Evolutionary conservation across 1,140 invertebrate genomes (phyloP).

Genomic region (Ceratina australensis): DNA sequence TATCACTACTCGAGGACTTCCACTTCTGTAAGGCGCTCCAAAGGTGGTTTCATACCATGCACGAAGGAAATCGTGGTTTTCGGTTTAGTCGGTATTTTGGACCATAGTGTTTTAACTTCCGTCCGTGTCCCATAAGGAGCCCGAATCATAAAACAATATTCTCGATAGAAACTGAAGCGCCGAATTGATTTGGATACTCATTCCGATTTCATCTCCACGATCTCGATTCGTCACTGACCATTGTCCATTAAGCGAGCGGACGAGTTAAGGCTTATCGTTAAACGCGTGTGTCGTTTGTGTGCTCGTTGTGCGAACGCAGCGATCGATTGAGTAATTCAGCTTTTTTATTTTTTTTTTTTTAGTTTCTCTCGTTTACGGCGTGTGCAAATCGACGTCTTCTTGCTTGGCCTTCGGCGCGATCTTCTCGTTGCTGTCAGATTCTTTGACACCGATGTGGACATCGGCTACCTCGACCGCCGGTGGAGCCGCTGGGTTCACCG

Average conservation of each 20-base stretch:
- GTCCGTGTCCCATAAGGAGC: neutral
- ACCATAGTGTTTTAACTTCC: neutral
- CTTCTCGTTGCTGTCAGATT: slow-evolving; percentile 60
- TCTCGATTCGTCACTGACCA: neutral
- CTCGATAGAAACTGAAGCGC: neutral
- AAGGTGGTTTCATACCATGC: slow-evolving; percentile 17
- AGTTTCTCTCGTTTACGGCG: neutral
- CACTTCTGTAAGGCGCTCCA: neutral
- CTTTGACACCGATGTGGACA: slow-evolving; percentile 63
- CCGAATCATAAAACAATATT: neutral
- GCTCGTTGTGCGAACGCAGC: slow-evolving; percentile 16
- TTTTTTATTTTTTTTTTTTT: neutral
- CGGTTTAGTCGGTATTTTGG: neutral
- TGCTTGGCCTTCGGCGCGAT: slow-evolving; percentile 71
- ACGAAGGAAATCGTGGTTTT: slow-evolving; percentile 6
- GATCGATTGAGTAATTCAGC: neutral
- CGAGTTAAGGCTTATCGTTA: slow-evolving; percentile 30
- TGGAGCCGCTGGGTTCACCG: slow-evolving; percentile 64
- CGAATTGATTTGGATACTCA: neutral
- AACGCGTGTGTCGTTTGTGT: slow-evolving; percentile 15
- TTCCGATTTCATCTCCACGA: neutral
- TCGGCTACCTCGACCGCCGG: slow-evolving; percentile 70
- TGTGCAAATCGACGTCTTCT: slow-evolving; percentile 70
- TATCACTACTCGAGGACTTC: neutral
- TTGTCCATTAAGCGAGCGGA: slow-evolving; percentile 9